Base-by-base conservation (phyloP, 64 coral and sea anemone species). In the Montipora cactus region DNA sequence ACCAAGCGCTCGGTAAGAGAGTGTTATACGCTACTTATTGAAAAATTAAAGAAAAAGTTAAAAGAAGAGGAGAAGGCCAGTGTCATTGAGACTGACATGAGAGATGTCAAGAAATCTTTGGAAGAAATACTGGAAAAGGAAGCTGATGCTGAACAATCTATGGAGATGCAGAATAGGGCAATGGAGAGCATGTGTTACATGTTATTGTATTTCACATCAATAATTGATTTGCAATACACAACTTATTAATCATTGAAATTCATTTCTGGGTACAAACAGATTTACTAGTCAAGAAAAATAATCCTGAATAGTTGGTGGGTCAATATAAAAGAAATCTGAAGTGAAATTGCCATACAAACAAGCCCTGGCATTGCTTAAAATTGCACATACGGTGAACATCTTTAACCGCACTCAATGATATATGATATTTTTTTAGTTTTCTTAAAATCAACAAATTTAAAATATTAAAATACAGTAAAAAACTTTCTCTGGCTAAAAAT, bases 191-290 rank as follows among this genome's bases (percentile, higher is more conserved):
- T 78, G 47, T 0, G 75, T 49, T 67, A 67, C 64, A 67, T 67
- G 12, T 67, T 19, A 16, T 0, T 13, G 64, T 16, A 16, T 67
- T 67, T 47, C n/a, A 16, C 12, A 13, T 53, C 51, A 61, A 18
- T 58, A 18, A 11, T 58, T 20, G 12, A 11, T 0, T 25, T 53
- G 64, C 52, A 55, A 55, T 55, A 55, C 52, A 55, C 52, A 55
- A 55, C 52, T 71, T 71, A 61, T 59, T 83, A 83, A 83, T 71
- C 18, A 81, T 79, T 49, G 46, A 81, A 83, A 83, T 62, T 57
- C 61, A 23, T 66, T 61, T 52, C 20, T 52, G 9, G 52, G 52
- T 61, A 83, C 12, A 61, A 58, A 8, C 52, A 37, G 52, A 61
- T 44, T 61, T 21, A 49, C 0, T 22, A 18, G 23, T 50, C 5